Evolutionary conservation across 1,140 invertebrate genomes (phyloP).

Genomic region (Steinernema khuongi): DNA sequence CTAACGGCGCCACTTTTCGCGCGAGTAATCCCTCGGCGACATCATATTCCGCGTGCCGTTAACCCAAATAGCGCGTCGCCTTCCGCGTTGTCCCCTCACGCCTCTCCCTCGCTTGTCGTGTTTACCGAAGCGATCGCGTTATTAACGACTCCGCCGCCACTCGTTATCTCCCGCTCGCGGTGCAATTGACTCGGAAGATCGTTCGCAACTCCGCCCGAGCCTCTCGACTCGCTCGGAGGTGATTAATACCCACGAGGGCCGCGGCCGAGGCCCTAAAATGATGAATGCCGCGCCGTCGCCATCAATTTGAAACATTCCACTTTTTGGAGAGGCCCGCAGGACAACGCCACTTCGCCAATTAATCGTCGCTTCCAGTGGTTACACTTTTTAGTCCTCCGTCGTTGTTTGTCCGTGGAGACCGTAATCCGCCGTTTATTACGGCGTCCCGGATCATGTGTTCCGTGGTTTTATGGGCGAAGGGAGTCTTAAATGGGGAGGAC

Average conservation of each 20-base stretch:
- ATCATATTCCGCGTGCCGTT: background rate
- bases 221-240: background rate
- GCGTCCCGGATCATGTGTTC: too few species aligned
- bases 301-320: conserved; percentile 11
- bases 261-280: conserved; percentile 4
- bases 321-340: conserved; percentile 14
- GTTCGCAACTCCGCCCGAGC: background rate
- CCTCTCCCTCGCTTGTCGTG: background rate
- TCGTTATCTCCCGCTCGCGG: background rate
- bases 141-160: conserved; percentile 8
- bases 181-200: background rate
- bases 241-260: background rate
- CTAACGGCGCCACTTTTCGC: conserved; percentile 16
- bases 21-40: conserved; percentile 8
- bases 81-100: background rate
- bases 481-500: too few species aligned
- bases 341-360: too few species aligned
- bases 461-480: too few species aligned
- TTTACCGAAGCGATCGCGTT: conserved; percentile 6
- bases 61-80: conserved; percentile 12
- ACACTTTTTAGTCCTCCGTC: too few species aligned
- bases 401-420: too few species aligned
- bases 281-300: background rate
- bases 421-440: too few species aligned
- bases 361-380: too few species aligned